Conservation (phyloP, 2,888 invertebrate genomes). For the Eupeodes latifasciatus region DNA sequence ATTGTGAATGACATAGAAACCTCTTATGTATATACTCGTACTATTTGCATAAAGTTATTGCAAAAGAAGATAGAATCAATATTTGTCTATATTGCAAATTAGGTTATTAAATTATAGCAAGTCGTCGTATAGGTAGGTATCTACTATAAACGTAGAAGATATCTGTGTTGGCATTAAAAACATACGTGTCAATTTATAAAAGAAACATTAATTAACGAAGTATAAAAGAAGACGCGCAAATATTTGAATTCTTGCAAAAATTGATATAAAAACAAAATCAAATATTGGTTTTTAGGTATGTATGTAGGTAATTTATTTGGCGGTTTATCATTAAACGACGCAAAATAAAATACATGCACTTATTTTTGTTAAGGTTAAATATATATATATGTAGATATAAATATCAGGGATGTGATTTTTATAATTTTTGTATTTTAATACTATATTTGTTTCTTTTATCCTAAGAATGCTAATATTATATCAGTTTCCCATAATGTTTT, state of each 20-base stretch:
- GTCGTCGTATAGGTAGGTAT: not conserved
- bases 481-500: too few relatives aligned
- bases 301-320: too few relatives aligned
- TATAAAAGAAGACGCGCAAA: not conserved
- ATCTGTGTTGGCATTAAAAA: not conserved
- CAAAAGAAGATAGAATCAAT: slow-evolving; percentile 42
- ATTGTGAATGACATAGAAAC: not conserved
- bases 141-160: not conserved
- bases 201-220: not conserved
- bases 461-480: too few relatives aligned
- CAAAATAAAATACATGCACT: too few relatives aligned
- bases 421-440: too few relatives aligned
- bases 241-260: slow-evolving; percentile 1
- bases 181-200: not conserved
- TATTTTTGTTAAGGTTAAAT: too few relatives aligned
- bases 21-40: too few relatives aligned
- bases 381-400: too few relatives aligned
- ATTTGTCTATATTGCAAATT: not conserved
- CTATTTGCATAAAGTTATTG: not conserved
- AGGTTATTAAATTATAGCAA: not conserved
- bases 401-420: too few relatives aligned
- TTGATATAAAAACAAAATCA: not conserved
- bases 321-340: too few relatives aligned
- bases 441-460: too few relatives aligned
- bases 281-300: too few relatives aligned